These are phyloP conservation scores for Phycodurus eques DNA, from an alignment of 2,113 vertebrate genomes.

Conservation along the genomic window DNA sequence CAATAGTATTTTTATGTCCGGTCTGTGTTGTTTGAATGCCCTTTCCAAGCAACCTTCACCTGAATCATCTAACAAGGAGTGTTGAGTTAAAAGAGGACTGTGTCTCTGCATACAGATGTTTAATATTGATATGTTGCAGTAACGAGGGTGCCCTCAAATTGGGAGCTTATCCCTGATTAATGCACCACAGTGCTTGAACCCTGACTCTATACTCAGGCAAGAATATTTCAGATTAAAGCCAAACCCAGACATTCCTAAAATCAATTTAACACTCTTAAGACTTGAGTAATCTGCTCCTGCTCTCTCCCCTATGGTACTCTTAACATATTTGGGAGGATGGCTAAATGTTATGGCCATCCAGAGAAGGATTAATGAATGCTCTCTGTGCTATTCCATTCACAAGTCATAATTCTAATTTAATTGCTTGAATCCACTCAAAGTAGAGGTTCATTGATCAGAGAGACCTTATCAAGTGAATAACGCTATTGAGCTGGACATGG, in stretches of 20 bases:
- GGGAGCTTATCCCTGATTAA: constrained; percentile 22
- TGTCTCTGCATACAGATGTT: neutral
- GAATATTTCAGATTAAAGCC: constrained; percentile 53
- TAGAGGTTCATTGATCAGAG: constrained; percentile 62
- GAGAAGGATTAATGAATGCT: constrained; percentile 66
- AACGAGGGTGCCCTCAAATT: neutral
- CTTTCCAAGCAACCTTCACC: neutral
- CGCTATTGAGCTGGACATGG: constrained; percentile 58
- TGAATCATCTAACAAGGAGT: neutral
- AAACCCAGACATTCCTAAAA: constrained; percentile 53
- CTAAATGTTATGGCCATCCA: constrained; percentile 56
- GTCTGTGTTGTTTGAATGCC: neutral
- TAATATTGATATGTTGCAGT: neutral
- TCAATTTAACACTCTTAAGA: constrained; percentile 66
- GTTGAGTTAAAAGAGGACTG: neutral
- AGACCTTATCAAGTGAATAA: constrained; percentile 61
- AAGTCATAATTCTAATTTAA: constrained; percentile 74
- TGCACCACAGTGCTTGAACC: constrained; percentile 26
- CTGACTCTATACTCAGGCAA: constrained; percentile 25
- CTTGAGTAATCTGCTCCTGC: constrained; percentile 62
- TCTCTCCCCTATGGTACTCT: constrained; percentile 43
- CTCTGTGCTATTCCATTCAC: constrained; percentile 64
- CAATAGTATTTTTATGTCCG: neutral
- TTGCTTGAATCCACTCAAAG: constrained; percentile 74
- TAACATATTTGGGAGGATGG: constrained; percentile 55